Percentiles rank a stretch among this genome's conserved stretches.
Evolutionary conservation across 2,888 invertebrate species (phyloP).

Genomic region (Noctua comes): DNA sequence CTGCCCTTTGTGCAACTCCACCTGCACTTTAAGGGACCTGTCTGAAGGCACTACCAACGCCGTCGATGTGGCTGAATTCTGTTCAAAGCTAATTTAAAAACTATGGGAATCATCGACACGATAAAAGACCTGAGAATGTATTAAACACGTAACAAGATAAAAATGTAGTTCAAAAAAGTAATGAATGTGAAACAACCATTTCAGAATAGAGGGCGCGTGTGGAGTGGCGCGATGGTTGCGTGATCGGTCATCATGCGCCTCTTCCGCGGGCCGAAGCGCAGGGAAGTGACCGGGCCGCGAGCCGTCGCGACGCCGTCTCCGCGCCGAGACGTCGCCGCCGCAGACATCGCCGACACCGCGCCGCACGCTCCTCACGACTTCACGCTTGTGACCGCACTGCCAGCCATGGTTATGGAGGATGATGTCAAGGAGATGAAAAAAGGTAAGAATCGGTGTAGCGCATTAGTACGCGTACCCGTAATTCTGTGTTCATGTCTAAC

Average conservation of each 20-base stretch:
- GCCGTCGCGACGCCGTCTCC: conserved; percentile 86
- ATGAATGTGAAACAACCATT: conserved; percentile 38
- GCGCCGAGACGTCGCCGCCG: conserved; percentile 82
- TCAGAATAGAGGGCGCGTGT: conserved; percentile 76
- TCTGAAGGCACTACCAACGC: background rate
- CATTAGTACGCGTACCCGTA: background rate
- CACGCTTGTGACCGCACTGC: conserved; percentile 94
- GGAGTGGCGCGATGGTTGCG: conserved; percentile 86
- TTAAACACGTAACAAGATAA: background rate
- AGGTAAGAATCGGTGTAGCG: conserved; percentile 78
- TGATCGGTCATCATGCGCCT: conserved; percentile 91
- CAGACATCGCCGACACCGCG: conserved; percentile 89
- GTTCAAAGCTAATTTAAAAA: background rate
- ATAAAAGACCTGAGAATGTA: background rate
- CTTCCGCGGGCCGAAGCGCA: conserved; percentile 92
- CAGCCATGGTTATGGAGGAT: conserved; percentile 94
- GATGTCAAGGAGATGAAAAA: conserved; percentile 91
- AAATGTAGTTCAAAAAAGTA: background rate
- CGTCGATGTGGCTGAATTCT: background rate
- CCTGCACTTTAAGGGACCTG: background rate
- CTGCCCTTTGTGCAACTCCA: background rate
- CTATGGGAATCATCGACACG: background rate
- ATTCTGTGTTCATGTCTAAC: background rate
- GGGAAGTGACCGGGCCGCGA: conserved; percentile 91
- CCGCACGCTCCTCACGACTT: conserved; percentile 90